Evolutionary conservation across 2,113 vertebrate species (phyloP).

Genomic region (Limanda limanda): DNA sequence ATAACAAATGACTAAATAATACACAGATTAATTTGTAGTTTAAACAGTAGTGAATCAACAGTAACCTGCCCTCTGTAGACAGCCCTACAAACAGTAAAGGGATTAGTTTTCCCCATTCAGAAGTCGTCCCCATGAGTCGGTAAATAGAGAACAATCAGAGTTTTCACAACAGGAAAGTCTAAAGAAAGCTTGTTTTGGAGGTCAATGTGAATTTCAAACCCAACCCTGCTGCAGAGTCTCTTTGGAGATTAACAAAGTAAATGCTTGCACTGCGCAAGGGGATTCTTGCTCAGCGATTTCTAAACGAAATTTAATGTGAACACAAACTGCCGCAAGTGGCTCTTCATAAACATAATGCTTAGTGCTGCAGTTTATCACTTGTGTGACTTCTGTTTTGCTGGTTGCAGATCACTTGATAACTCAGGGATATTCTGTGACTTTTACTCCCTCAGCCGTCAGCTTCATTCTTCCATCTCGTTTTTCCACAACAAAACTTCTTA

Average conservation of each 20-base stretch:
- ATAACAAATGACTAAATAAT: no score
- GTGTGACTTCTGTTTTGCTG: background rate
- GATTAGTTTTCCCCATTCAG: background rate
- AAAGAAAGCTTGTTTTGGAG: background rate
- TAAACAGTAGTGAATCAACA: background rate
- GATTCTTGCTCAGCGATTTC: conserved; percentile 40
- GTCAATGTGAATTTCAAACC: conserved; percentile 26
- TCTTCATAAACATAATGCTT: conserved; percentile 14
- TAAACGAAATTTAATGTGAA: conserved; percentile 25
- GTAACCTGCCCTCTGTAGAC: conserved; percentile 18
- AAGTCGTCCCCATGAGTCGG: background rate
- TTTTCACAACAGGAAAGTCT: no score
- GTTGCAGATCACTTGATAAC: background rate
- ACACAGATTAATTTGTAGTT: background rate
- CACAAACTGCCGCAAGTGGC: conserved; percentile 15
- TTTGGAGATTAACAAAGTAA: conserved; percentile 40
- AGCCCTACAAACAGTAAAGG: background rate
- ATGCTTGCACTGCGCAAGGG: conserved; percentile 9
- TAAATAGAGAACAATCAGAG: background rate
- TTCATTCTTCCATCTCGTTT: background rate
- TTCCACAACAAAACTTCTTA: background rate
- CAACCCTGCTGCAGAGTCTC: conserved; percentile 4
- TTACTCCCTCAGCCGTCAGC: no score
- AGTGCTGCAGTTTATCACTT: background rate
- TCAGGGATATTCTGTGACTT: background rate